Evolutionary conservation across 2,888 invertebrate genomes (phyloP).

Genomic region (Cheilosia vernalis): DNA sequence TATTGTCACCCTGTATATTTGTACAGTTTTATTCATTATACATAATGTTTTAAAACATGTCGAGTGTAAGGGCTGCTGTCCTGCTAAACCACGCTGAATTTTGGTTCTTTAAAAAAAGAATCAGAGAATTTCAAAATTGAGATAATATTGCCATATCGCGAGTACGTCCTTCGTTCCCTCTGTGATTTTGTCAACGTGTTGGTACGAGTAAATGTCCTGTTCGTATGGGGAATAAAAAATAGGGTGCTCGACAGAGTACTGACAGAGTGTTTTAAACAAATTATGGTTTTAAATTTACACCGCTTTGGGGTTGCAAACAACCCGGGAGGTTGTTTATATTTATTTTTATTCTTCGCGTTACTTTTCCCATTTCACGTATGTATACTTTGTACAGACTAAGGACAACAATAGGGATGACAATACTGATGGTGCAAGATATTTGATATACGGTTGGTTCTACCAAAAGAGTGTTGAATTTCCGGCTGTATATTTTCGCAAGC

Average conservation of each 20-base stretch:
- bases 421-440: background rate
- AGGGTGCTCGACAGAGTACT: constrained; percentile 19
- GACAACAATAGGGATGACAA: background rate
- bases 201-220: constrained; percentile 9
- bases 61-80: background rate
- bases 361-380: constrained; percentile 10
- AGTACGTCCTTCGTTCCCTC: constrained; percentile 22
- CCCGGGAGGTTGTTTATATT: constrained; percentile 68
- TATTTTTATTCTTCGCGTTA: constrained; percentile 53
- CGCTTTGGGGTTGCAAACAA: constrained; percentile 74
- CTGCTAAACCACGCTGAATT: constrained; percentile 18
- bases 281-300: constrained; percentile 75
- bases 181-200: constrained; percentile 49
- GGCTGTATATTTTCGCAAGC: no score
- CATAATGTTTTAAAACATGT: constrained; percentile 17
- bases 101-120: constrained; percentile 41
- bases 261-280: constrained; percentile 72
- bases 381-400: background rate
- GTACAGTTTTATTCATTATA: constrained; percentile 54
- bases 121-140: constrained; percentile 67
- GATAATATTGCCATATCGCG: constrained; percentile 56
- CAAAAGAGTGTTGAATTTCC: no score
- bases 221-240: constrained; percentile 7
- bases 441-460: background rate
- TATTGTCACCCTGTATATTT: constrained; percentile 53